These are phyloP conservation scores for Drosophila saltans DNA, from an alignment of 1,140 invertebrate genomes.

Conservation along the genomic window DNA sequence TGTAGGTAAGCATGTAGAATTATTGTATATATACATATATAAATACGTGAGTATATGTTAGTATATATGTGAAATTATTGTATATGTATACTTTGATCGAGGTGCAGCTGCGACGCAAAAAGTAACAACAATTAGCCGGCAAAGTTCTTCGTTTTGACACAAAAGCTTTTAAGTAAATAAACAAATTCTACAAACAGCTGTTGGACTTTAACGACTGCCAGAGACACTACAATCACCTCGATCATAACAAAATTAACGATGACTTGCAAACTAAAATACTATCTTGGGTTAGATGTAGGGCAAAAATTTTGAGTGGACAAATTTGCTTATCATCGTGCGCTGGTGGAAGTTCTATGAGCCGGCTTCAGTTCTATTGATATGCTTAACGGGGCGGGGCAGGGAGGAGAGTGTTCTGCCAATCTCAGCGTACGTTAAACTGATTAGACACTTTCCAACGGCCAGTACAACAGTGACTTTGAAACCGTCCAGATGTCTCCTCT, in stretches of 20 bases:
- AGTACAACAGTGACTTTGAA: conserved; percentile 27
- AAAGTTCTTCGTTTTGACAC: conserved; percentile 26
- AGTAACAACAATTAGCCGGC: conserved; percentile 14
- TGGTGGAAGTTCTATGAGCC: conserved; percentile 11
- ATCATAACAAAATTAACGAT: background rate
- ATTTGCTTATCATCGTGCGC: conserved; percentile 10
- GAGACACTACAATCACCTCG: conserved; percentile 27
- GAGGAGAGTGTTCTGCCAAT: background rate
- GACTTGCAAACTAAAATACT: background rate
- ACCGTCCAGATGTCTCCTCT: conserved; percentile 39
- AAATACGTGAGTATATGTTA: background rate
- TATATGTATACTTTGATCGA: background rate
- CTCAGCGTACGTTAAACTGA: background rate
- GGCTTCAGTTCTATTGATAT: conserved; percentile 11
- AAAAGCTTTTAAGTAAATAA: conserved; percentile 43
- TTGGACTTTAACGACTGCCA: background rate
- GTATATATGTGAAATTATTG: background rate
- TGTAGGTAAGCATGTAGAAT: background rate
- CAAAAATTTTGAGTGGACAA: background rate
- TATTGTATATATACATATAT: background rate
- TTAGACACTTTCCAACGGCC: background rate
- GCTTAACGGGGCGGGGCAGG: background rate
- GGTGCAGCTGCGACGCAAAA: conserved; percentile 16
- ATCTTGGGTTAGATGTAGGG: background rate
- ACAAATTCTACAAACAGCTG: background rate